phyloP scores from a whole-genome alignment of 2,113 vertebrate genomes.

The Limanda limanda region DNA sequence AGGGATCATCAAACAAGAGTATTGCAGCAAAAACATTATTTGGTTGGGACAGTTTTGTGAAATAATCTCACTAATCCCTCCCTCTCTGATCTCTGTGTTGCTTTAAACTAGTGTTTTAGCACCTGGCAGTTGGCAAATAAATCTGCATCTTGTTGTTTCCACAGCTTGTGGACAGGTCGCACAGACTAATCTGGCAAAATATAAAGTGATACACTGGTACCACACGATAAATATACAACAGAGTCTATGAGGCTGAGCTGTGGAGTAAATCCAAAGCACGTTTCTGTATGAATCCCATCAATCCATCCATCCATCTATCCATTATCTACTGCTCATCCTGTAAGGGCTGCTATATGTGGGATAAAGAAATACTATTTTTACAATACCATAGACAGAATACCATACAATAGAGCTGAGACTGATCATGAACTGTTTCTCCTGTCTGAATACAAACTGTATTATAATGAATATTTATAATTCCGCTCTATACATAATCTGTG shows the following conservation, averaged over 20 bases:
- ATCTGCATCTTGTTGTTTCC: slow-evolving; percentile 6
- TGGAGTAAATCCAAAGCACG: neutral
- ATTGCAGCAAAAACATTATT: neutral
- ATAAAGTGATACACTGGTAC: neutral
- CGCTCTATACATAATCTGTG: neutral
- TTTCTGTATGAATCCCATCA: neutral
- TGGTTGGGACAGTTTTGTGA: neutral
- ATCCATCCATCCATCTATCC: neutral
- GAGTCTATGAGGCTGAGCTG: neutral
- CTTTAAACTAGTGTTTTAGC: neutral
- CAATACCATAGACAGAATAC: no score
- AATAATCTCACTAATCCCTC: slow-evolving; percentile 3
- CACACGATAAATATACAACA: neutral
- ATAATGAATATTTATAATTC: no score
- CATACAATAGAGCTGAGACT: no score
- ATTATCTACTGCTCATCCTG: neutral
- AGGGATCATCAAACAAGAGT: neutral
- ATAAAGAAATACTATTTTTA: neutral
- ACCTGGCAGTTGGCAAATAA: slow-evolving; percentile 1
- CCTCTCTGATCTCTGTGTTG: neutral
- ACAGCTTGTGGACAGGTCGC: neutral
- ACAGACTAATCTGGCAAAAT: slow-evolving; percentile 9
- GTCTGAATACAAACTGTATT: no score
- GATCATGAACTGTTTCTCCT: no score
- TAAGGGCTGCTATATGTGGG: neutral